Evolutionary conservation across 2,888 invertebrate genomes (phyloP), one percentile per base, ranked within the genome.

Genomic region (Andrena marginata): DNA sequence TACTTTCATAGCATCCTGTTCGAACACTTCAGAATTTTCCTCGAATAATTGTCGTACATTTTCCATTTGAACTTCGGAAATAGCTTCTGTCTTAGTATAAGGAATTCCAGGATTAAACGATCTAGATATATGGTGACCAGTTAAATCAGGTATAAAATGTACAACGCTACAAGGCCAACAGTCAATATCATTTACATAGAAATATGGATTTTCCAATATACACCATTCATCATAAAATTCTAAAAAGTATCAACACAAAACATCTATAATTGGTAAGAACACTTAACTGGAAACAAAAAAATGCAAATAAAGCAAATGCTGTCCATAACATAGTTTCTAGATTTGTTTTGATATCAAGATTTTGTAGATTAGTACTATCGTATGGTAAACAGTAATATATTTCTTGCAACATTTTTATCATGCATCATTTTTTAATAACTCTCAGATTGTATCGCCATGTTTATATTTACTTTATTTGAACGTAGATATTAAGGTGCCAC

Each of bases 151-250:
- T 54, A 98, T 95, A 89, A 96, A 96, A 86, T 95, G 95, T 0
- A 97, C 95, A 89, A 95, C 94, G 90, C 96, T 96, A 90, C 98
- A 98, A 0, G 98, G 97, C 96, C 97, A 97, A 92, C 98, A 98
- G 92, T 97, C 97, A 95, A 98, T 96, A 90, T 97, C 97, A n/a
- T 95, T 95, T 10, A 97, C 96, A 92, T 96, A 96, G 92, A 97
- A 98, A 92, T 96, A 97, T 16, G 98, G 98, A 94, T 98, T 98
- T 92, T 97, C 96, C 87, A 98, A 94, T 51, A 98, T 94, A 92
- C 98, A 98, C 90, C 97, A 96, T 94, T 98, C 98, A 94, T 98
- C 97, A 90, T 98, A 98, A 60, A 96, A 95, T 93, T 96, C 97
- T 96, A 94, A 59, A 68, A 67, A n/a, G 1, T n/a, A 59, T 8